Evolutionary conservation across 1,140 invertebrate species (phyloP).

Genomic region (Drosophila kikkawai): DNA sequence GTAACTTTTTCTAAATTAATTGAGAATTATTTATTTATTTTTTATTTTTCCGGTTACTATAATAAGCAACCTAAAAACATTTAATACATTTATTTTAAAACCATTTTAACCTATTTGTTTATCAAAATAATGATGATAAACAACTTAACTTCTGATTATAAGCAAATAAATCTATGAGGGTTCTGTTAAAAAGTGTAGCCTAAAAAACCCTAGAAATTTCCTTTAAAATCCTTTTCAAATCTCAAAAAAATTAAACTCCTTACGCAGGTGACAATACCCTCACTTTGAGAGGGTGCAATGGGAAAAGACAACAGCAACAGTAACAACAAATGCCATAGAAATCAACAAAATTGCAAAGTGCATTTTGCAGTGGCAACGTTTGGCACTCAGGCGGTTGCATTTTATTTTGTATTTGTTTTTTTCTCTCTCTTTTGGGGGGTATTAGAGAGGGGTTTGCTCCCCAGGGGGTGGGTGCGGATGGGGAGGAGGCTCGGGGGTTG

Average conservation of each 20-base stretch:
- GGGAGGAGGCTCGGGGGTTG: constrained; percentile 30
- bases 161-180: no score
- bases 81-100: no score
- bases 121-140: no score
- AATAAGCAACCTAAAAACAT: no score
- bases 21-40: no score
- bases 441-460: constrained; percentile 4
- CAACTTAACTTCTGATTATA: no score
- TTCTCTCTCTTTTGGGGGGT: constrained; percentile 5
- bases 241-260: background rate
- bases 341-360: constrained; percentile 83
- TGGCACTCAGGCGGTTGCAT: constrained; percentile 54
- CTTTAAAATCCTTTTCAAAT: background rate
- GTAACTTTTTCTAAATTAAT: no score
- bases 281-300: background rate
- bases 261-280: constrained; percentile 5
- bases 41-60: no score
- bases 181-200: no score
- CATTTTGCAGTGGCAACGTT: constrained; percentile 79
- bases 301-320: constrained; percentile 29
- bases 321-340: constrained; percentile 80
- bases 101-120: no score
- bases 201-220: background rate
- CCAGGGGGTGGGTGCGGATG: background rate
- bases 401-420: background rate